phyloP scores from a whole-genome alignment of 2,888 invertebrate genomes.

The Leistus spinibarbis region DNA sequence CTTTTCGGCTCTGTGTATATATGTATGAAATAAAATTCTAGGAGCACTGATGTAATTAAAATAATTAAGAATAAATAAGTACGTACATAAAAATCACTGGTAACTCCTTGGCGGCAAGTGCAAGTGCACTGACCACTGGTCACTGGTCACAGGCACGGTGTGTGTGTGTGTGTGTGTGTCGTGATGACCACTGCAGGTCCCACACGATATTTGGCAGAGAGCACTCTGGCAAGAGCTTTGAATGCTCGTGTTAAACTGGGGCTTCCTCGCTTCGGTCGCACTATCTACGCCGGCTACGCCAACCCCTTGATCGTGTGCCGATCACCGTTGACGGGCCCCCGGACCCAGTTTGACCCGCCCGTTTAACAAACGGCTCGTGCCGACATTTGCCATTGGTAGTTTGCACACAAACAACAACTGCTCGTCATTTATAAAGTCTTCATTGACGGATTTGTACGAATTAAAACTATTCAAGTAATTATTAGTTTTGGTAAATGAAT shows the following conservation, averaged over 20 bases:
- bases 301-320: not conserved
- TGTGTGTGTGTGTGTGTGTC: too few relatives aligned
- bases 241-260: not conserved
- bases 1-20: too few relatives aligned
- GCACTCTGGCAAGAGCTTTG: not conserved
- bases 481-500: too few relatives aligned
- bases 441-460: too few relatives aligned
- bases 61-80: too few relatives aligned
- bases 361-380: constrained; percentile 1
- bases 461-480: too few relatives aligned
- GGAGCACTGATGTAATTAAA: too few relatives aligned
- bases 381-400: not conserved
- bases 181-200: not conserved
- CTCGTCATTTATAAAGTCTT: not conserved
- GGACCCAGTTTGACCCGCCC: not conserved
- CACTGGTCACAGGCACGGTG: too few relatives aligned
- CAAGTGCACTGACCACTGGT: not conserved
- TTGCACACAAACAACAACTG: not conserved
- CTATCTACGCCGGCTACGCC: not conserved
- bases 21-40: too few relatives aligned
- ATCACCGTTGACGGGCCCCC: not conserved
- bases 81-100: not conserved
- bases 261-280: not conserved
- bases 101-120: not conserved
- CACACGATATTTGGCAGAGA: not conserved